phyloP scores from a whole-genome alignment of 2,888 invertebrate species.

The Pammene aurita region DNA sequence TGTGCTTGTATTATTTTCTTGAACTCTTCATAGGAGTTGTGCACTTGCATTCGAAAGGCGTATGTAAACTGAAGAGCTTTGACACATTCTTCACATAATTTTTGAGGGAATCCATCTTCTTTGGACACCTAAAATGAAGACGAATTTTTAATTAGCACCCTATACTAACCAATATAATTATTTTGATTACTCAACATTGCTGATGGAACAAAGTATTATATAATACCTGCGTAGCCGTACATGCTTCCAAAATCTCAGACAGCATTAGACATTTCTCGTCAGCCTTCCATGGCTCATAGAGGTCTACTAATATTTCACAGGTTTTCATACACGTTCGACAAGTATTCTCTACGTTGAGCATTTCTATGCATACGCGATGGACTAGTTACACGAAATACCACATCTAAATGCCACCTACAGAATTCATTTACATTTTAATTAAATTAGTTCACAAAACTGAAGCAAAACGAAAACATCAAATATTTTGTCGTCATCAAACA shows the following conservation, averaged over 20 bases:
- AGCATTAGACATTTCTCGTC: conserved; percentile 60
- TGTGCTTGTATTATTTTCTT: conserved; percentile 57
- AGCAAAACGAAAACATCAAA: conserved; percentile 17
- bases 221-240: conserved; percentile 64
- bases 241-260: conserved; percentile 62
- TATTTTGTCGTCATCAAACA: conserved; percentile 37
- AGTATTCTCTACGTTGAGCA: conserved; percentile 60
- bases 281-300: conserved; percentile 61
- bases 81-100: conserved; percentile 82
- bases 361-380: conserved; percentile 45
- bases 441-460: conserved; percentile 21
- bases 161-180: conserved; percentile 27
- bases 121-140: conserved; percentile 59
- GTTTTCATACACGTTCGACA: conserved; percentile 77
- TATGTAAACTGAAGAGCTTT: conserved; percentile 76
- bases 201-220: not conserved
- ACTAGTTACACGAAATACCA: not conserved
- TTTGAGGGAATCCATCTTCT: conserved; percentile 84
- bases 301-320: conserved; percentile 58
- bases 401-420: conserved; percentile 1
- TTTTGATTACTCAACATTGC: conserved; percentile 6
- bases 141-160: conserved; percentile 8
- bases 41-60: conserved; percentile 65
- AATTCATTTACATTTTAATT: conserved; percentile 34
- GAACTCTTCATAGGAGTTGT: conserved; percentile 61